Evolutionary conservation across 2,888 invertebrate species (phyloP).

Genomic region (Scaptomyza parva): DNA sequence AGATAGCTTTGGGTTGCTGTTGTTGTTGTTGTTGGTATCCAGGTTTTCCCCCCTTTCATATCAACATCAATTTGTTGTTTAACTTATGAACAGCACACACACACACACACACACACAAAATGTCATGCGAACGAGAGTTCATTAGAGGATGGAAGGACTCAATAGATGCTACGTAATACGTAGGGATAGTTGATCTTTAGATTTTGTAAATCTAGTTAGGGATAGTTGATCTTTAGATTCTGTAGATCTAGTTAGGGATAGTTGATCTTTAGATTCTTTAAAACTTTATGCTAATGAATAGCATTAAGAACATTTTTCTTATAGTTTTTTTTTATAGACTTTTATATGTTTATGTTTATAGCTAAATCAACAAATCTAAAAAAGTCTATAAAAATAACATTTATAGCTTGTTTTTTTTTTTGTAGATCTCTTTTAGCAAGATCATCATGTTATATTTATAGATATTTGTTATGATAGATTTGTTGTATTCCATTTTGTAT

Average conservation of each 20-base stretch:
- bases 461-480: constrained; percentile 6
- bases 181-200: too few relatives aligned
- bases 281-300: too few relatives aligned
- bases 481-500: background rate
- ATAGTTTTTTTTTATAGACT: too few relatives aligned
- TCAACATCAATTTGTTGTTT: constrained; percentile 67
- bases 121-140: constrained; percentile 13
- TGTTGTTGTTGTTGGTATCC: constrained; percentile 30
- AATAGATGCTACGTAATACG: constrained; percentile 18
- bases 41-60: constrained; percentile 25
- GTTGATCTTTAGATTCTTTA: too few relatives aligned
- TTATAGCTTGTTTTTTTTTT: background rate
- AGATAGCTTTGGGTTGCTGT: constrained; percentile 6
- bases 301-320: too few relatives aligned
- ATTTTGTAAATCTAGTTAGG: too few relatives aligned
- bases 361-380: background rate
- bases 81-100: constrained; percentile 62
- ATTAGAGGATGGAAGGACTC: constrained; percentile 14
- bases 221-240: too few relatives aligned
- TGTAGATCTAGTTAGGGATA: too few relatives aligned
- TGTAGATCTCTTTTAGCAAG: too few relatives aligned
- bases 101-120: too few relatives aligned
- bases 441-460: constrained; percentile 11
- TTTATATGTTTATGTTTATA: background rate
- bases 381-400: background rate